These are phyloP conservation scores for Stictonetta naevosa DNA, from an alignment of 2,113 vertebrate genomes.

Conservation along the genomic window DNA sequence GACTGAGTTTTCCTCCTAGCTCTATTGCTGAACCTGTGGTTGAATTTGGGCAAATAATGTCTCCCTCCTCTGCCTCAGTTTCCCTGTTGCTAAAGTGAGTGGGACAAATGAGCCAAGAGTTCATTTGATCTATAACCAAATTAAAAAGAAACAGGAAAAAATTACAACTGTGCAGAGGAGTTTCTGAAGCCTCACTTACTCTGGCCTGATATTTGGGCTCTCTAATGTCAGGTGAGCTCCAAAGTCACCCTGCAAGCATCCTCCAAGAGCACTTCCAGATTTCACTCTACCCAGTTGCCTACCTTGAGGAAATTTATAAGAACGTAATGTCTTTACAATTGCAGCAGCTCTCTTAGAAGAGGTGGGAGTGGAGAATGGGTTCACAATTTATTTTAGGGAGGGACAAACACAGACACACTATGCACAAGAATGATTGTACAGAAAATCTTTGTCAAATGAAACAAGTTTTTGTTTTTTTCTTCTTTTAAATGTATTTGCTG, in stretches of 20 bases:
- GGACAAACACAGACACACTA: background rate
- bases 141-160: background rate
- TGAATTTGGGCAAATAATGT: background rate
- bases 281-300: background rate
- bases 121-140: background rate
- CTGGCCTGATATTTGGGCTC: background rate
- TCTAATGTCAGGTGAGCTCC: background rate
- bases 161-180: too few species aligned
- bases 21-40: background rate
- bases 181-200: background rate
- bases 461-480: background rate
- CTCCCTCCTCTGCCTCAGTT: background rate
- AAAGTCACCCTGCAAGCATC: background rate
- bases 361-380: background rate
- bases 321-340: background rate
- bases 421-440: background rate
- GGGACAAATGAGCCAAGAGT: background rate
- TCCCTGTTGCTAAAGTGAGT: background rate
- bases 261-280: background rate
- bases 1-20: background rate
- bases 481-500: background rate
- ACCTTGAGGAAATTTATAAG: background rate
- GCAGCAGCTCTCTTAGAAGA: background rate
- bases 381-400: background rate
- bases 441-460: background rate